Evolutionary conservation across 2,797 vertebrate genomes (phyloP).

Genomic region (Pangasius macronema): DNA sequence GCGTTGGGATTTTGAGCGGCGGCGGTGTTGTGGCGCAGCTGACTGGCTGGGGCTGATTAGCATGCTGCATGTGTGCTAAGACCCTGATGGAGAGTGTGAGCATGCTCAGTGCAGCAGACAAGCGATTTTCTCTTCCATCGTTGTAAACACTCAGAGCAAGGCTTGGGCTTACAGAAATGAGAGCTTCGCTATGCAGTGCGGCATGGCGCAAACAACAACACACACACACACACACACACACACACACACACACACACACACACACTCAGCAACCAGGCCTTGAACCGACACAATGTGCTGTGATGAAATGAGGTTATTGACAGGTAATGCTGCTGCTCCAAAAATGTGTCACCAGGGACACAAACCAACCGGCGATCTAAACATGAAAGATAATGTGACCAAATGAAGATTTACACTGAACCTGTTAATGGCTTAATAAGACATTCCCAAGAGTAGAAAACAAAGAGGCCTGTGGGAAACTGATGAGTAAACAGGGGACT

Average conservation of each 20-base stretch:
- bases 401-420: not conserved
- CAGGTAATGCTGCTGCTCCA: not conserved
- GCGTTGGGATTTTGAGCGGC: not conserved
- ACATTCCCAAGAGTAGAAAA: not conserved
- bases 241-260: not conserved
- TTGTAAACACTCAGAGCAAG: constrained; percentile 56
- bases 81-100: constrained; percentile 62
- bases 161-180: constrained; percentile 33
- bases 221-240: not conserved
- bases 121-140: constrained; percentile 62
- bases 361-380: not conserved
- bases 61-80: constrained; percentile 58
- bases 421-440: not conserved
- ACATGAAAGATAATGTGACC: not conserved
- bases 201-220: not conserved
- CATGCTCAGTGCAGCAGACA: constrained; percentile 69
- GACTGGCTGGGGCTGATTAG: constrained; percentile 53
- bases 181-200: constrained; percentile 8
- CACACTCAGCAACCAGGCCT: not conserved
- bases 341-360: constrained; percentile 23
- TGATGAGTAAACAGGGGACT: not conserved
- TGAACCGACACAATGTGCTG: not conserved
- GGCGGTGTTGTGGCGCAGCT: constrained; percentile 34
- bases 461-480: constrained; percentile 10
- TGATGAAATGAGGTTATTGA: constrained; percentile 6